These are phyloP conservation scores for Alentia gelatinosa DNA, from an alignment of 2,888 invertebrate genomes.

Conservation along the genomic window DNA sequence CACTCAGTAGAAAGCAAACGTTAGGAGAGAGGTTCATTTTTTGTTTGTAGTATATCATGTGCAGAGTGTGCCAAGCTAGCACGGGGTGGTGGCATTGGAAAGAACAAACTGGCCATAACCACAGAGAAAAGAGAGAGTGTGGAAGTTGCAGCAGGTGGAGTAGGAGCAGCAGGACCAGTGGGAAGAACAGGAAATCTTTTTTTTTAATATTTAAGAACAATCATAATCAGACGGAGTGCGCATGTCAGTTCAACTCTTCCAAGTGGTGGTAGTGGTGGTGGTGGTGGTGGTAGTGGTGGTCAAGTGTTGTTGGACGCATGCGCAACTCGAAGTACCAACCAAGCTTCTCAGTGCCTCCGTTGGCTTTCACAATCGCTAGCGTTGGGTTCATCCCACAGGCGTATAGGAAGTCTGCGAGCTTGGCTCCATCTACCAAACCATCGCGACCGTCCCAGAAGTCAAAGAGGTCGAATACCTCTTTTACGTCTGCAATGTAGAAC, in stretches of 20 bases:
- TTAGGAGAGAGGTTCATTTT: neutral
- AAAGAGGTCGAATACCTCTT: constrained; percentile 72
- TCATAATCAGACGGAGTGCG: neutral
- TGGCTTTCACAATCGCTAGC: constrained; percentile 62
- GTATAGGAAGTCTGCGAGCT: constrained; percentile 70
- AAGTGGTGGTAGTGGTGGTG: neutral
- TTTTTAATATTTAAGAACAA: neutral
- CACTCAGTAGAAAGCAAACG: neutral
- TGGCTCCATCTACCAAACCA: constrained; percentile 70
- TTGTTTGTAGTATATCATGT: neutral
- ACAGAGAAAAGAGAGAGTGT: neutral
- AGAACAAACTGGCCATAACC: neutral
- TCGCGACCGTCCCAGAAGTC: constrained; percentile 75
- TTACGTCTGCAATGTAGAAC: constrained; percentile 67
- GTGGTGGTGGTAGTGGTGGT: neutral
- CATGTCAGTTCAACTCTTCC: constrained; percentile 24
- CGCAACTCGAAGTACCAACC: constrained; percentile 62
- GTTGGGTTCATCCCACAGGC: constrained; percentile 72
- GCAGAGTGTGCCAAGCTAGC: neutral
- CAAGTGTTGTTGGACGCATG: neutral
- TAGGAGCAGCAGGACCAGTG: neutral
- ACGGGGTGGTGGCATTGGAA: neutral
- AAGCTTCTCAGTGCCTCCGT: constrained; percentile 68
- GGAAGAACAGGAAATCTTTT: neutral
- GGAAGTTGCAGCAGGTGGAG: neutral